These are phyloP conservation scores for Cydia strobilella DNA, from an alignment of 1,140 invertebrate genomes.

Conservation along the genomic window DNA sequence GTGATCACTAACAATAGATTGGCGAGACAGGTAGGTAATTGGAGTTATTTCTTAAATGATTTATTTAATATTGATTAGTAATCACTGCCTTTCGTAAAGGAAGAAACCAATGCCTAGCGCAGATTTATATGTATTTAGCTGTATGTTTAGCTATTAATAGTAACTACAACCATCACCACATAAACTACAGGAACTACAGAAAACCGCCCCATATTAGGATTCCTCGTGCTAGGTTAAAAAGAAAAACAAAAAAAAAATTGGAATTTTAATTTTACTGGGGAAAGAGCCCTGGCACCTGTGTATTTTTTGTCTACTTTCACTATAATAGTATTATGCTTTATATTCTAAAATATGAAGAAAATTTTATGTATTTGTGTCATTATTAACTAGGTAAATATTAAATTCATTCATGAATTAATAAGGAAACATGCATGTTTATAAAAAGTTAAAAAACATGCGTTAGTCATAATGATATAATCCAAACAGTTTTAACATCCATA, in stretches of 20 bases:
- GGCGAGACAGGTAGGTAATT: no score
- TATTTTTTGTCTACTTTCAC: no score
- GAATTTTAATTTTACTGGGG: not conserved
- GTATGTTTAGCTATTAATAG: not conserved
- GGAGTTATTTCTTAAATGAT: no score
- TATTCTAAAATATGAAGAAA: no score
- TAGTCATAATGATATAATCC: not conserved
- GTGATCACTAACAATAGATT: no score
- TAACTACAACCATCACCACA: constrained; percentile 2
- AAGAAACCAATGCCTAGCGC: no score
- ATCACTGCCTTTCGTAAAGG: no score
- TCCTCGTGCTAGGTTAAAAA: not conserved
- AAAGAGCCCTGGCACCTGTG: not conserved
- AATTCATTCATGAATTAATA: not conserved
- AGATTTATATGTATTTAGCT: no score
- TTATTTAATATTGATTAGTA: no score
- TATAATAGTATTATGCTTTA: no score
- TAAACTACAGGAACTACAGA: not conserved
- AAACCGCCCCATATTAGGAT: not conserved
- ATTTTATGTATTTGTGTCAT: not conserved
- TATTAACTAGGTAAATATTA: not conserved
- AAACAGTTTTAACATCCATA: not conserved
- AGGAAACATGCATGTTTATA: not conserved
- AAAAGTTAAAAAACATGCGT: constrained; percentile 2
- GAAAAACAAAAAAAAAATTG: not conserved